Evolutionary conservation across 37 sponge, comb jelly and placozoan species (phyloP).

Genomic region (Dysidea cf. avara): DNA sequence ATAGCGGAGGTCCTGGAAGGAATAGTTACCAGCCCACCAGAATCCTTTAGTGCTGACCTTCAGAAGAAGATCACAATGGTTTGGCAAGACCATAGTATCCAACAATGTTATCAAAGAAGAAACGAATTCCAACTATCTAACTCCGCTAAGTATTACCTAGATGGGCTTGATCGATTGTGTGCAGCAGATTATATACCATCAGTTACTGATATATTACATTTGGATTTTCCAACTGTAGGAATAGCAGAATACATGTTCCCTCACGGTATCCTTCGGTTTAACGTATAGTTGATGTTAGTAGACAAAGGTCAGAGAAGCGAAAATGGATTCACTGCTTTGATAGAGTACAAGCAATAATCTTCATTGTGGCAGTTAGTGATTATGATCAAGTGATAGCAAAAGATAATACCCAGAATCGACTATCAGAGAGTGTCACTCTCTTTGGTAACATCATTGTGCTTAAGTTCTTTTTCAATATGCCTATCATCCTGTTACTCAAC

Average conservation of each 20-base stretch:
- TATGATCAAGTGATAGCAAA: conserved; percentile 86
- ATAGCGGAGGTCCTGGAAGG: background rate
- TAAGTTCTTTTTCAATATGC: conserved; percentile 84
- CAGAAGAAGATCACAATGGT: conserved; percentile 24
- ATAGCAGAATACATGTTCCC: conserved; percentile 91
- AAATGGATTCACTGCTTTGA: conserved; percentile 99
- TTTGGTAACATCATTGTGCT: conserved; percentile 82
- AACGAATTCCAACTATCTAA: conserved; percentile 95
- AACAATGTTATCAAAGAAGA: conserved; percentile 77
- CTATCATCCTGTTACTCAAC: conserved; percentile 94
- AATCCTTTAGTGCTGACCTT: background rate
- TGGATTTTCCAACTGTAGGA: conserved; percentile 89
- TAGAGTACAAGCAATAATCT: conserved; percentile 94
- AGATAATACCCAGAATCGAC: conserved; percentile 71
- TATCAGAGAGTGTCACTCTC: conserved; percentile 88
- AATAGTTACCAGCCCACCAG: background rate
- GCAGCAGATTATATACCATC: conserved; percentile 70
- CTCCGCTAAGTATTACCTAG: conserved; percentile 94
- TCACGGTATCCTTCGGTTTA: conserved; percentile 75
- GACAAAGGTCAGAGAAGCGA: conserved; percentile 95
- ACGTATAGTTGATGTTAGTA: conserved; percentile 99
- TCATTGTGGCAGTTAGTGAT: conserved; percentile 85
- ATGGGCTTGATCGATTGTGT: conserved; percentile 77
- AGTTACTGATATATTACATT: conserved; percentile 83
- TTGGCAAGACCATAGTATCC: conserved; percentile 64